Base-by-base conservation (phyloP, 2,113 vertebrate genomes). In the Dicentrarchus labrax region DNA sequence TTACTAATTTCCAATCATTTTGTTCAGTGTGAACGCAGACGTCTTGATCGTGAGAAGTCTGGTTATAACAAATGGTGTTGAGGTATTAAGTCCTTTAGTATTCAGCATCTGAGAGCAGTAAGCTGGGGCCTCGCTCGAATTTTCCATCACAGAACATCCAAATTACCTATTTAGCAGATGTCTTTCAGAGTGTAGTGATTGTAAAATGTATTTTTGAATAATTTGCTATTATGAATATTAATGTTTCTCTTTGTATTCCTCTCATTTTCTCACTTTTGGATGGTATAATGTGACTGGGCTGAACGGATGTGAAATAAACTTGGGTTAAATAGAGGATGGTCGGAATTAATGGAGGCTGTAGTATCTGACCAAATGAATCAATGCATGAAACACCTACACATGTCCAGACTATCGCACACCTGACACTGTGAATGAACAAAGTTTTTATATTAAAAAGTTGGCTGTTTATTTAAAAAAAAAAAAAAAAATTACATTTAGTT, bases 81-180 rank as follows among this genome's bases (percentile, higher is more conserved):
- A 45, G 45, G 51, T 43, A 53, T 76, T n/a, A 48, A 53, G 75
- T 38, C 5, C 68, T 72, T 87, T 66, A 77, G 16, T 67, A 83
- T 86, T 86, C 69, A 67, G 22, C 53, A 39, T 67, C 45, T 54
- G 38, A 61, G 19, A 60, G 21, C 9, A 30, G 69, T 48, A 45
- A 30, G 19, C 39, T 62, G 53, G 17, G 13, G 65, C 24, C 86
- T 82, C 36, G 6, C 80, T 82, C 57, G n/a, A 74, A 80, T 84
- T 68, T 82, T 80, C 60, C 48, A 67, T 86, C 64, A 70, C 56
- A 67, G 22, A 80, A 80, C 38, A 76, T 57, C 36, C 61, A 89
- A 85, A 88, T 78, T 24, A 91, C 65, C 59, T 68, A 86, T 91
- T 90, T 85, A 88, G 74, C 60, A 72, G 50, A 78, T 65, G 66